Percentiles rank a stretch among this genome's conserved stretches.
These are phyloP conservation scores for Henricia sp. DNA, from an alignment of 53 echinoderm and acorn worm genomes.

Conservation along the genomic window DNA sequence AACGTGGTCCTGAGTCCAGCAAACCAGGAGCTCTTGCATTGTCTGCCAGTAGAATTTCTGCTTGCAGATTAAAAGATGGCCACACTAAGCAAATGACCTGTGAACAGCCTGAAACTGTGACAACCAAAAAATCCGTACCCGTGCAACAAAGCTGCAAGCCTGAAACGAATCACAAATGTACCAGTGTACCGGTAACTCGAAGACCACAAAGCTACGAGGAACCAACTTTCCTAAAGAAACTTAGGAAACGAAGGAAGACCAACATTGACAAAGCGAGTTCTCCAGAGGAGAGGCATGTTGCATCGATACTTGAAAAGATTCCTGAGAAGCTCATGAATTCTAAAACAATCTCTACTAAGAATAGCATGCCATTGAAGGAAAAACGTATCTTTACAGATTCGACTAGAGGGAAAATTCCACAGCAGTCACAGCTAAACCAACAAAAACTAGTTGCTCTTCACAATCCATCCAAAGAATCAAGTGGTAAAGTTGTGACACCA, in stretches of 20 bases:
- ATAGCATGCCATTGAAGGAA: background rate
- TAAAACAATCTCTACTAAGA: background rate
- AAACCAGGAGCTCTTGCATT: no score
- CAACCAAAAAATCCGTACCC: background rate
- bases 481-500: background rate
- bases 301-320: slow-evolving; percentile 17
- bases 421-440: background rate
- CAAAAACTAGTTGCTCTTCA: background rate
- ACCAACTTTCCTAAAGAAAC: background rate
- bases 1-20: background rate
- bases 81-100: background rate
- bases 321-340: slow-evolving; percentile 36
- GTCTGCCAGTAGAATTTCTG: no score
- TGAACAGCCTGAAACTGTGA: background rate
- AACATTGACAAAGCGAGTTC: background rate
- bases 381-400: background rate
- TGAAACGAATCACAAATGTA: background rate
- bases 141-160: background rate
- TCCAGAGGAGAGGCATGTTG: background rate
- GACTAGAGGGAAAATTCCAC: slow-evolving; percentile 14
- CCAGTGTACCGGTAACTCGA: background rate
- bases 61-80: no score
- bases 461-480: background rate
- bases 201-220: background rate
- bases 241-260: background rate